These are phyloP conservation scores for Actinernus sp. DNA, from an alignment of 92 coral and sea anemone species.

Conservation along the genomic window DNA sequence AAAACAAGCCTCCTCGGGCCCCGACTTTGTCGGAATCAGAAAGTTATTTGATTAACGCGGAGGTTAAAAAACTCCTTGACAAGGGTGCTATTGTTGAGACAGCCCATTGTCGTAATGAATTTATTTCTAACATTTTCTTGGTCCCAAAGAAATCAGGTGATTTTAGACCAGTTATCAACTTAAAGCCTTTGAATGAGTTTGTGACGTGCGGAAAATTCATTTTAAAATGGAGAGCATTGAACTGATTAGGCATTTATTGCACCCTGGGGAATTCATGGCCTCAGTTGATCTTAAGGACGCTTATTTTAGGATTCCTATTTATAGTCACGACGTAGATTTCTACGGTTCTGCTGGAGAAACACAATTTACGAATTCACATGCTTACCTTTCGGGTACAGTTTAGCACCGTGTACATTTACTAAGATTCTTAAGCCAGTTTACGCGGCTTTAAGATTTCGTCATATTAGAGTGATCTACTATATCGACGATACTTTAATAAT, in stretches of 20 bases:
- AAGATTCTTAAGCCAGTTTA: constrained; percentile 57
- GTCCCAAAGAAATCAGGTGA: constrained; percentile 72
- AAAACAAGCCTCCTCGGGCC: constrained; percentile 4
- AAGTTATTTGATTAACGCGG: constrained; percentile 17
- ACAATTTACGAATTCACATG: constrained; percentile 42
- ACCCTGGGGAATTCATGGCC: constrained; percentile 2
- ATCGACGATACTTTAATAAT: constrained; percentile 47
- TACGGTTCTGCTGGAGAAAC: constrained; percentile 43
- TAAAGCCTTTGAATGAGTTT: constrained; percentile 39
- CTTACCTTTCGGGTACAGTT: constrained; percentile 60
- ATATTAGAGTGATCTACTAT: constrained; percentile 19
- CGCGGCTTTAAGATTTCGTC: constrained; percentile 15
- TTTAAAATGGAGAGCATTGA: constrained; percentile 7
- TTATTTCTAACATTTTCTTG: constrained; percentile 53
- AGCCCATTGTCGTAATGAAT: constrained; percentile 3
- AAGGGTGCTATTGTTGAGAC: constrained; percentile 46
- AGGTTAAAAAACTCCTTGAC: constrained; percentile 25
- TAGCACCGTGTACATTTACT: no score
- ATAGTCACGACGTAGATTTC: constrained; percentile 21
- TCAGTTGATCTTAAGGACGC: constrained; percentile 1
- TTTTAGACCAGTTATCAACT: constrained; percentile 67
- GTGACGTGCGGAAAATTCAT: not conserved
- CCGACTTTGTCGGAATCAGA: constrained; percentile 29
- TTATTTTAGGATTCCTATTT: not conserved
- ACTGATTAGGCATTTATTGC: not conserved